Base-by-base conservation (phyloP, 2,888 invertebrate genomes). In the Thysanoteuthis rhombus region DNA sequence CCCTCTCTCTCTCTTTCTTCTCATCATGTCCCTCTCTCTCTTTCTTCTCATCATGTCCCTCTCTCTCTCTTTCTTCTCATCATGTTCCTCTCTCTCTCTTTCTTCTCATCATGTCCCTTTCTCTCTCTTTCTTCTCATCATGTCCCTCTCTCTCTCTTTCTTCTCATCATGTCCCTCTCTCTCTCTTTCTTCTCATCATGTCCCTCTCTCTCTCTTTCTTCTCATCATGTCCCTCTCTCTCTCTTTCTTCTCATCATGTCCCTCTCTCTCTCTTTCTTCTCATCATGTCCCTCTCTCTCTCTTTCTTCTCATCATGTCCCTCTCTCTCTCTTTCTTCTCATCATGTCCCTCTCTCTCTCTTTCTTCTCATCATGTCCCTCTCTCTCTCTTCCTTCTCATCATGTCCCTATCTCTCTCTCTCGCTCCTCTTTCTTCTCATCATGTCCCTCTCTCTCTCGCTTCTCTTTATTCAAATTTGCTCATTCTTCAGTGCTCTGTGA, bases 11-110 rank as follows among this genome's bases (percentile, higher is more conserved):
- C 4, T 58, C 58, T 58, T 32, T 58, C 58, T 32, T 10, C 32
- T 32, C 3, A 0, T 32, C 32, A 8, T 5, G 0, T 0, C 1
- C 2, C 4, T 0, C 8, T 12, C 12, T 32, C 58, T 6, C 12
- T 10, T 32, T 12, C 12, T 5, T 8, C n/a, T 1, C 32, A 0
- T 12, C 32, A 32, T 58, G 8, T 58, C 58, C 32, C 58, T 32
- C 58, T 32, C 6, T 58, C 58, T 58, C 58, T 58, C 32, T 32
- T 6, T 32, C 32, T 6, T 10, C 32, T 32, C 10, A 0, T 32
- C 32, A 32, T n/a, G 3, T 28, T 12, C 32, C 58, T 58, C 58
- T 32, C 58, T 58, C 58, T 58, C 8, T 19, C 32, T 58, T 32
- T 58, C 58, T 32, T 6, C 4, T 10, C 6, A 1, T 1, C 32